Conservation (phyloP, 1,140 invertebrate genomes). For the Magallana ariakensis region DNA sequence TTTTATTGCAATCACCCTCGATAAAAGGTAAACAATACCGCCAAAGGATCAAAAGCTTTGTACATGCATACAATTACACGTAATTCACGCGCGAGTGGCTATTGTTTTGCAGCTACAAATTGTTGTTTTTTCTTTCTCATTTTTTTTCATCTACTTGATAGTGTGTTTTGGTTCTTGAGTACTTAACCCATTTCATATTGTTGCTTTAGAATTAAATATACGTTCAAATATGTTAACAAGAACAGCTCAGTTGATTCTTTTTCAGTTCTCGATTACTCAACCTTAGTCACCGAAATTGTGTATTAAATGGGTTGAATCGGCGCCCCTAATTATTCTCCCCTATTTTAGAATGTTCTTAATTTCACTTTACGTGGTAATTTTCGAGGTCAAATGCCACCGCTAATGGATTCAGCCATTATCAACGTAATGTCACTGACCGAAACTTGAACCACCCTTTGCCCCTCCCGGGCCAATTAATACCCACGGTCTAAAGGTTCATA, state of each 20-base stretch:
- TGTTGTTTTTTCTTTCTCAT: too few relatives aligned
- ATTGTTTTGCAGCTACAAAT: too few relatives aligned
- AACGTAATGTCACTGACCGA: slow-evolving; percentile 1
- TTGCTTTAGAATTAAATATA: too few relatives aligned
- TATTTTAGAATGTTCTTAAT: not conserved
- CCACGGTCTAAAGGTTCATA: not conserved
- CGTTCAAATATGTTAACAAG: not conserved
- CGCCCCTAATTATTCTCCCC: not conserved
- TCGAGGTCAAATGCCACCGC: not conserved
- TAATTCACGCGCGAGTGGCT: too few relatives aligned
- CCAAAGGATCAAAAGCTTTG: not conserved
- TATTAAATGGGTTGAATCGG: not conserved
- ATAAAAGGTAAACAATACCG: not conserved
- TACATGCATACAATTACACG: not conserved
- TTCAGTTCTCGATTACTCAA: not conserved
- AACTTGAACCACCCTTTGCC: not conserved
- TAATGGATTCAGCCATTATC: not conserved
- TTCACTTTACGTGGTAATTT: slow-evolving; percentile 22
- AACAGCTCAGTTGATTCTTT: not conserved
- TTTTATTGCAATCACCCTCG: not conserved
- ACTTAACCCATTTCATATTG: too few relatives aligned
- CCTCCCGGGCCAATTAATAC: slow-evolving; percentile 9
- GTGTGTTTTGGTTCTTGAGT: too few relatives aligned
- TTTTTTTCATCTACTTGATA: too few relatives aligned
- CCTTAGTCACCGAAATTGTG: not conserved